Evolutionary conservation across 2,797 vertebrate species (phyloP).

Genomic region (Urophycis tenuis): DNA sequence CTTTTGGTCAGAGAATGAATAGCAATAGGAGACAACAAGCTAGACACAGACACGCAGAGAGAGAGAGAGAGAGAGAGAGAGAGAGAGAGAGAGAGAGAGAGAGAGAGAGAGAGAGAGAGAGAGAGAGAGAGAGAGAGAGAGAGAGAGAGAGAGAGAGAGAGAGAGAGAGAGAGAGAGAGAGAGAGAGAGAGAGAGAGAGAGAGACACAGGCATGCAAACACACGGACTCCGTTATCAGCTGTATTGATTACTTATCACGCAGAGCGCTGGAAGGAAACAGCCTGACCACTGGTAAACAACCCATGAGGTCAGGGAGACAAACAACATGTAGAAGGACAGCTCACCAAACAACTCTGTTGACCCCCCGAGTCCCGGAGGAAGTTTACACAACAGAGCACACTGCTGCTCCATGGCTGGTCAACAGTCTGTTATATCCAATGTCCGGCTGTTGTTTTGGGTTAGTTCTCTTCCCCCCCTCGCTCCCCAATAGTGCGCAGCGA

Average conservation of each 20-base stretch:
- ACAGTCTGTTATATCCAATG: not conserved
- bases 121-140: too few species aligned
- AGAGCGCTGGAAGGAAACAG: not conserved
- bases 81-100: too few species aligned
- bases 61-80: not conserved
- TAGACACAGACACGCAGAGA: not conserved
- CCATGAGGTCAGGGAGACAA: not conserved
- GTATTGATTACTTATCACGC: not conserved
- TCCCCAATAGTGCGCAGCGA: not conserved
- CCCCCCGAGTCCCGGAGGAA: not conserved
- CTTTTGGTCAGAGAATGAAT: not conserved
- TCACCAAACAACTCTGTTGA: not conserved
- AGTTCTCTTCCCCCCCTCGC: not conserved
- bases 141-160: too few species aligned
- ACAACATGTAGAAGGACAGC: not conserved
- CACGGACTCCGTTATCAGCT: not conserved
- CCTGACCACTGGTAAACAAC: not conserved
- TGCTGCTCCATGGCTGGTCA: not conserved
- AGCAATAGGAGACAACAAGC: not conserved
- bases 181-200: not conserved
- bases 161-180: not conserved
- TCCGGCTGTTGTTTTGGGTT: not conserved
- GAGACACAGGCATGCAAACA: constrained; percentile 3
- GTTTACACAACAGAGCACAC: not conserved
- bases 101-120: too few species aligned